Evolutionary conservation across 2,888 invertebrate species (phyloP).

Genomic region (Spatulosminthurus flaviceps): DNA sequence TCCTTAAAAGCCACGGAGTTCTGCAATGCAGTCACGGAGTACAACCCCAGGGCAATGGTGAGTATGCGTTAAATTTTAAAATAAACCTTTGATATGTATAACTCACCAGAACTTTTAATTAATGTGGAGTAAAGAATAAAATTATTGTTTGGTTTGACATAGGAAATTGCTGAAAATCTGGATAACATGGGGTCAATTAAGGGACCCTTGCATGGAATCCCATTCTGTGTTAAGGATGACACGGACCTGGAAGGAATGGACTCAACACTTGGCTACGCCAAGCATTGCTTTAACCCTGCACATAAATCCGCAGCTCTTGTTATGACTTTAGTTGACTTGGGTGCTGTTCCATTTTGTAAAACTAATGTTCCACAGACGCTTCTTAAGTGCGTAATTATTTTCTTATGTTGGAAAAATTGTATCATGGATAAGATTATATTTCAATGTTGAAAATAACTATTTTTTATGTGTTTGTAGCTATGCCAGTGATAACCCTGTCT

Average conservation of each 20-base stretch:
- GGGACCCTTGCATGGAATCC: conserved; percentile 65
- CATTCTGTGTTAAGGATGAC: conserved; percentile 66
- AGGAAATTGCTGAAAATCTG: conserved; percentile 57
- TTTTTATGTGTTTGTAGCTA: conserved; percentile 42
- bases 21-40: conserved; percentile 65
- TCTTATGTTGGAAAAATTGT: background rate
- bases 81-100: too few relatives aligned
- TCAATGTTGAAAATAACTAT: background rate
- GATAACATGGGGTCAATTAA: conserved; percentile 48
- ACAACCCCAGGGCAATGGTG: conserved; percentile 64
- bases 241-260: conserved; percentile 66
- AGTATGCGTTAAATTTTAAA: too few relatives aligned
- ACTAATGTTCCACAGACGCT: conserved; percentile 67
- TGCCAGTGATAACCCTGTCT: conserved; percentile 62
- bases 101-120: too few relatives aligned
- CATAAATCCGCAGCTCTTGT: conserved; percentile 60
- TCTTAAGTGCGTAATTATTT: conserved; percentile 53
- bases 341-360: conserved; percentile 61
- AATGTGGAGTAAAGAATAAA: too few relatives aligned
- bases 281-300: conserved; percentile 64
- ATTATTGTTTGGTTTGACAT: conserved; percentile 28
- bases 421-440: background rate
- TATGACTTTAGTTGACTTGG: conserved; percentile 56
- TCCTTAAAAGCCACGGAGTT: conserved; percentile 64
- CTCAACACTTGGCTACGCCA: conserved; percentile 64